Evolutionary conservation across 2,113 vertebrate genomes (phyloP), one percentile per base, ranked within the genome.

Genomic region (Otus sunia): DNA sequence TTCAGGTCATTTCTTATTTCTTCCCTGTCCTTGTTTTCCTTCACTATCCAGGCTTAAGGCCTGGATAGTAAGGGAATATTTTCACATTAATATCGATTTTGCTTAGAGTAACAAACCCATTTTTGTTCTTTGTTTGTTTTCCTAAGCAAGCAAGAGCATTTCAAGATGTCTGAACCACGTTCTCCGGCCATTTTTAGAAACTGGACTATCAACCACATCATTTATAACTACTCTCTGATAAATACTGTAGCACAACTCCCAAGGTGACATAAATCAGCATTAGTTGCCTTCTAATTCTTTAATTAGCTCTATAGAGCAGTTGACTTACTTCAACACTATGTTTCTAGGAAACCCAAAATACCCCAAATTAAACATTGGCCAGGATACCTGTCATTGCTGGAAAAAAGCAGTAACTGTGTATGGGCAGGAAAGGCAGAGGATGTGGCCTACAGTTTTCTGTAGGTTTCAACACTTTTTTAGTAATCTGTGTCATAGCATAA

Each of bases 331-430:
- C 63, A 86, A 4, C 69, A 39, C 11, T 53, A 41, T 71, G 15
- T 77, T 95, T 96, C 88, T 73, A 90, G 50, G 37, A 88, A 93
- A 92, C 6, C 8, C 22, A 34, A 77, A 93, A 80, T 58, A 86
- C 22, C 32, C 10, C 36, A 25, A 55, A 37, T 17, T 36, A 32
- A 60, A 55, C 21, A 39, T 12, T 43, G 50, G 3, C 30, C 32
- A 88, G n/a, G 36, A 55, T 62, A 50, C 6, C 34, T 59, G 39
- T 84, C 37, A 60, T 34, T 90, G 58, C 36, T 69, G 62, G 69
- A 71, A 91, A 94, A 86, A 58, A 22, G 50, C 34, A 62, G 21
- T 62, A 29, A 16, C 7, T 67, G 6, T 6, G 3, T 58, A 23
- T 1, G 1, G 49, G 41, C 27, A 76, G 47, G 30, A 63, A 37